Evolutionary conservation across 2,797 vertebrate species (phyloP).

Genomic region (Eupleurogrammus muticus): DNA sequence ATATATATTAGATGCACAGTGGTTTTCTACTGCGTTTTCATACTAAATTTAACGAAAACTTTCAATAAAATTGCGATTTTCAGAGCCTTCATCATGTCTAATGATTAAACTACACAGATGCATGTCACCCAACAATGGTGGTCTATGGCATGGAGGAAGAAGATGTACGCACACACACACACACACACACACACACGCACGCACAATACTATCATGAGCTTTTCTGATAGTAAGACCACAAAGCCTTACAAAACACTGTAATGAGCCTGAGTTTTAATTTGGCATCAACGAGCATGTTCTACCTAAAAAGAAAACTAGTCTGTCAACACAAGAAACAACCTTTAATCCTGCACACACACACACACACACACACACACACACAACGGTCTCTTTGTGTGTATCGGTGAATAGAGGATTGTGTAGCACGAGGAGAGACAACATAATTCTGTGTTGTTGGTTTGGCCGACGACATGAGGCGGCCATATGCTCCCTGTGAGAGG

Average conservation of each 20-base stretch:
- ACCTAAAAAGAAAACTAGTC: neutral
- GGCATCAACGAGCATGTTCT: neutral
- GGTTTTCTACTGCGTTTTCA: neutral
- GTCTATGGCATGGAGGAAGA: too few relatives aligned
- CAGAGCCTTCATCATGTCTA: too few relatives aligned
- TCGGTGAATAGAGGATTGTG: conserved; percentile 30
- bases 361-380: neutral
- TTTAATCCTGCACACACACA: neutral
- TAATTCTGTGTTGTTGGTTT: conserved; percentile 48
- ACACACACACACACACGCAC: too few relatives aligned
- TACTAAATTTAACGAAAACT: neutral
- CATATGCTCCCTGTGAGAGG: conserved; percentile 1
- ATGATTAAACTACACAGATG: too few relatives aligned
- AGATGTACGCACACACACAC: too few relatives aligned
- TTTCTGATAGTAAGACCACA: too few relatives aligned
- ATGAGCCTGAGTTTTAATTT: too few relatives aligned
- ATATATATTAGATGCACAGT: too few relatives aligned
- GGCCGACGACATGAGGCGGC: conserved; percentile 11
- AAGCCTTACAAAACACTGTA: too few relatives aligned
- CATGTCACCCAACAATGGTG: too few relatives aligned
- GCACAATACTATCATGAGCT: too few relatives aligned
- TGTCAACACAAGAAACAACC: conserved; percentile 13
- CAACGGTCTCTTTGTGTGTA: conserved; percentile 24
- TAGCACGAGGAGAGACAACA: conserved; percentile 29
- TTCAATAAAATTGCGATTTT: too few relatives aligned